Evolutionary conservation across 1,140 invertebrate genomes (phyloP).

Genomic region (Saccostrea cuccullata): DNA sequence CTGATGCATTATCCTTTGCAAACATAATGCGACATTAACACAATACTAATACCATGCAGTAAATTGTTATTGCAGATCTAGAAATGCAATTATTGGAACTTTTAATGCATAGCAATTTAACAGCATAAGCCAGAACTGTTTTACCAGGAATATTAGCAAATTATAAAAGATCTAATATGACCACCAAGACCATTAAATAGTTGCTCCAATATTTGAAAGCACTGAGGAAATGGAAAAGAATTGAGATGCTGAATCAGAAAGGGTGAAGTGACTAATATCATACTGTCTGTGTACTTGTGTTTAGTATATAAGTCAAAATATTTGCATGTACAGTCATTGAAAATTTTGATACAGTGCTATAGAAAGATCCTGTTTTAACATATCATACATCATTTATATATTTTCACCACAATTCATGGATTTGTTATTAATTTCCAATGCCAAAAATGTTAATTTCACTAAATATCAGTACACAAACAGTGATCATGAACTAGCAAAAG

Average conservation of each 20-base stretch:
- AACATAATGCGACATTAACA: conserved; percentile 21
- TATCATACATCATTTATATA: no score
- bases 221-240: no score
- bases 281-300: no score
- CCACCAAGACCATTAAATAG: not conserved
- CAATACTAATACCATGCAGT: conserved; percentile 28
- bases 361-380: no score
- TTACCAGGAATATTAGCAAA: not conserved
- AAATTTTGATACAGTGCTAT: no score
- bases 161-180: not conserved
- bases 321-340: no score
- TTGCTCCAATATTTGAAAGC: not conserved
- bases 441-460: no score
- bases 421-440: no score
- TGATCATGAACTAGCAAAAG: not conserved
- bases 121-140: not conserved
- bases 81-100: conserved; percentile 7
- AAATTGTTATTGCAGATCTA: not conserved
- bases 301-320: no score
- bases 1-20: no score
- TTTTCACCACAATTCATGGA: no score
- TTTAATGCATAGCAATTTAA: not conserved
- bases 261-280: not conserved
- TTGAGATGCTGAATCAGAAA: not conserved
- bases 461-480: not conserved